Conservation (phyloP, 1,140 invertebrate genomes). For the Polypedilum vanderplanki region DNA sequence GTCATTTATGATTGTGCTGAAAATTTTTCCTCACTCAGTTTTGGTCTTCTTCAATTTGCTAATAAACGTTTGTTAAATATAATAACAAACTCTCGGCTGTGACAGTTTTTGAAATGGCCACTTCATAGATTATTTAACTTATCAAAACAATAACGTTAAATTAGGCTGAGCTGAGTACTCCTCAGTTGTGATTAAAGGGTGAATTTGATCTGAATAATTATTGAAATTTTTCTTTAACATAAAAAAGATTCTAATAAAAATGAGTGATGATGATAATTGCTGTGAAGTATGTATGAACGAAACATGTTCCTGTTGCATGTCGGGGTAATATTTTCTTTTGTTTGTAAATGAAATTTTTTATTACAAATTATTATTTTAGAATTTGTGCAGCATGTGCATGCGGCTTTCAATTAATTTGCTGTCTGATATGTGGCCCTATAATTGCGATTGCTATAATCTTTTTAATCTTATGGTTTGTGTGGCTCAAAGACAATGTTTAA, state of each 20-base stretch:
- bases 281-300: not conserved
- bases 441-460: not conserved
- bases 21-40: no score
- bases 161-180: not conserved
- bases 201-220: not conserved
- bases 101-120: no score
- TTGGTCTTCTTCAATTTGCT: no score
- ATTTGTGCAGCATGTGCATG: not conserved
- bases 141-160: not conserved
- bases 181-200: not conserved
- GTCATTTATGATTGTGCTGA: no score
- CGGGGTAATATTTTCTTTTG: not conserved
- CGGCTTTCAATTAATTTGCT: not conserved
- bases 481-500: not conserved
- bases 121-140: no score
- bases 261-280: not conserved
- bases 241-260: not conserved
- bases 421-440: not conserved
- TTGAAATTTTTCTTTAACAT: not conserved
- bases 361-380: not conserved
- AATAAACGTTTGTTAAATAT: no score
- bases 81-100: no score
- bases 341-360: not conserved
- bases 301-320: not conserved
- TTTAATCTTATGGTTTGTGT: not conserved